Percentiles rank a stretch among this genome's conserved stretches.
Conservation (phyloP, 2,797 vertebrate species). For the Hypotaenidia philippensis region DNA sequence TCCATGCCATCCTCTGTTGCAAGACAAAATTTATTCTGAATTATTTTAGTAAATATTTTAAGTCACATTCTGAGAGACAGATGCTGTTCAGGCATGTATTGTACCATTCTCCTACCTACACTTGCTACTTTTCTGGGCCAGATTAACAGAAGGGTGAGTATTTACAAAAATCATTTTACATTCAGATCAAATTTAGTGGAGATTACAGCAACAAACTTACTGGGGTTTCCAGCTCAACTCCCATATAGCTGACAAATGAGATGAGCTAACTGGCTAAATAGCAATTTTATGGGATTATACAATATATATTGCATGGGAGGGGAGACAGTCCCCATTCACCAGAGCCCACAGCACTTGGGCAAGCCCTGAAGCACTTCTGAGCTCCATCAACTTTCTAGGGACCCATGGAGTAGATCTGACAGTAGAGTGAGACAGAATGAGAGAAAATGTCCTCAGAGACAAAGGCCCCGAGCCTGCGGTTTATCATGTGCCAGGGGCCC, state of each 20-base stretch:
- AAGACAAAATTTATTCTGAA: not conserved
- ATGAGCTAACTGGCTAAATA: not conserved
- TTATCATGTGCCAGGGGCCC: not conserved
- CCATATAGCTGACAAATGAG: not conserved
- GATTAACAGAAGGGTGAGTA: not conserved
- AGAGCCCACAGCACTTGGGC: not conserved
- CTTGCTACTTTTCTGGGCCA: not conserved
- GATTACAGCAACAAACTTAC: not conserved
- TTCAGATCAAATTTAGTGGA: not conserved
- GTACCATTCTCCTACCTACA: not conserved
- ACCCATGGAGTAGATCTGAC: not conserved
- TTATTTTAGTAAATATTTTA: not conserved
- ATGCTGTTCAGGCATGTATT: not conserved
- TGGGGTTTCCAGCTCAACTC: not conserved
- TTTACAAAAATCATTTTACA: not conserved
- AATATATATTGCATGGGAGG: not conserved
- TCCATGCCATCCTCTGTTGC: constrained; percentile 21
- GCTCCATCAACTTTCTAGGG: not conserved
- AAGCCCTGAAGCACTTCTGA: not conserved
- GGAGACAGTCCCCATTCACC: not conserved
- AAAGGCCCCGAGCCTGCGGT: not conserved
- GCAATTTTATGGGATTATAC: not conserved
- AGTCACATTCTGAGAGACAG: not conserved
- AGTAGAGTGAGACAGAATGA: not conserved
- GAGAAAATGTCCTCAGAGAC: not conserved